Percentiles rank a stretch among this genome's conserved stretches.
These are phyloP conservation scores for Uloborus plumipes DNA, from an alignment of 2,888 invertebrate genomes.

Conservation along the genomic window DNA sequence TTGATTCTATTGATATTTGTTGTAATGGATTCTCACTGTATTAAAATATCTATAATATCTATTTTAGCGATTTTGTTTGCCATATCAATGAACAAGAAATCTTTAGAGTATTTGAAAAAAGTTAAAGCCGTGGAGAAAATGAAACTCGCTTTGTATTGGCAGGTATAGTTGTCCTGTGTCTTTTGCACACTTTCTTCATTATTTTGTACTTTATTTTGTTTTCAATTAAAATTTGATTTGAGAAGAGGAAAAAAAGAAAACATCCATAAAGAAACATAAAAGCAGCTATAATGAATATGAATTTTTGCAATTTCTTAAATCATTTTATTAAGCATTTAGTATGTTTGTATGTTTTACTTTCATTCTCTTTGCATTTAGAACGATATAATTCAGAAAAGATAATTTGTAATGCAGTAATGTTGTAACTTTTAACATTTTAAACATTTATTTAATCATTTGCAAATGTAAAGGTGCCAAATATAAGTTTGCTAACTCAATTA, in stretches of 20 bases:
- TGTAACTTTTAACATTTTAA: too few relatives aligned
- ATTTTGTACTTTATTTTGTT: not conserved
- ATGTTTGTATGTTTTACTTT: too few relatives aligned
- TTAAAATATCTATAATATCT: too few relatives aligned
- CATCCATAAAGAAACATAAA: not conserved
- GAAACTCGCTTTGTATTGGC: constrained; percentile 81
- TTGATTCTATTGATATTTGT: too few relatives aligned
- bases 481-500: too few relatives aligned
- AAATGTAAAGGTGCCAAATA: too few relatives aligned
- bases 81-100: constrained; percentile 73
- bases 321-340: too few relatives aligned
- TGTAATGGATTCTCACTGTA: too few relatives aligned
- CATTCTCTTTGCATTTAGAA: too few relatives aligned
- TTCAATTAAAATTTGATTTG: not conserved
- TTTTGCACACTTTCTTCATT: not conserved
- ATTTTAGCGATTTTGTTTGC: constrained; percentile 66
- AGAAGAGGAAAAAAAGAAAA: not conserved
- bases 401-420: too few relatives aligned
- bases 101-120: constrained; percentile 80
- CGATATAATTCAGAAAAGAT: too few relatives aligned
- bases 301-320: not conserved
- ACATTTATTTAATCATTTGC: too few relatives aligned
- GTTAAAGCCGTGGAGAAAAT: constrained; percentile 83
- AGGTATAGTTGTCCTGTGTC: constrained; percentile 72
- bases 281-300: not conserved